Evolutionary conservation across 2,113 vertebrate genomes (phyloP).

Genomic region (Probosciger aterrimus): DNA sequence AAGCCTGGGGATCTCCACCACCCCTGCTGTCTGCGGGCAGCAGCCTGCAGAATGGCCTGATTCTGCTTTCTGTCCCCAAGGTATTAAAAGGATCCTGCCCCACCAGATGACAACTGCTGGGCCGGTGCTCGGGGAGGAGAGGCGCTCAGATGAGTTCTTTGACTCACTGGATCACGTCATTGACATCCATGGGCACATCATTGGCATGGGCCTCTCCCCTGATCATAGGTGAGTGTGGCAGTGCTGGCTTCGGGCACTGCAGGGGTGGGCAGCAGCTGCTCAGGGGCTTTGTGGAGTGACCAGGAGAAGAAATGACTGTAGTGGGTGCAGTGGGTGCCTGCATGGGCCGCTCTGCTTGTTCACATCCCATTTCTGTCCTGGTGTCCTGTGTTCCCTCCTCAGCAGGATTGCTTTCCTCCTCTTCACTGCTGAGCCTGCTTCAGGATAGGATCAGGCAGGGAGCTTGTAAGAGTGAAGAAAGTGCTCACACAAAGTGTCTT

Average conservation of each 20-base stretch:
- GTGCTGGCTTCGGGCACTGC: not conserved
- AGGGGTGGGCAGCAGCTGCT: not conserved
- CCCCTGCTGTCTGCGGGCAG: not conserved
- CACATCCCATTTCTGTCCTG: accelerated
- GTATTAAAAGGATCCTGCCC: constrained; percentile 92
- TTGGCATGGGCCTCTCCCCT: constrained; percentile 96
- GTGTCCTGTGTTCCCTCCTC: accelerated
- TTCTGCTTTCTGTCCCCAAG: constrained; percentile 61
- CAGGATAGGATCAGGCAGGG: not conserved
- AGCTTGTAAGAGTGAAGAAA: not conserved
- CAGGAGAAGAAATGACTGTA: not conserved
- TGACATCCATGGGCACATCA: constrained; percentile 94
- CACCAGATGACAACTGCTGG: constrained; percentile 95
- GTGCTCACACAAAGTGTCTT: not conserved
- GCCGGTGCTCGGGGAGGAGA: constrained; percentile 89
- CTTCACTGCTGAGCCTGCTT: not conserved
- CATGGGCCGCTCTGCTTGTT: accelerated
- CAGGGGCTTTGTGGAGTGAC: not conserved
- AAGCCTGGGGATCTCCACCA: not conserved
- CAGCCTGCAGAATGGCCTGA: not conserved
- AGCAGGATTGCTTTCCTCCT: not conserved
- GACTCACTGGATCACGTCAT: constrained; percentile 94
- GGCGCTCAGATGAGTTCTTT: constrained; percentile 89
- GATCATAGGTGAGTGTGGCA: constrained; percentile 84
- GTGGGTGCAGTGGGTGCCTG: not conserved